Base-by-base conservation (phyloP, 1,140 invertebrate species). In the Danaus plexippus region DNA sequence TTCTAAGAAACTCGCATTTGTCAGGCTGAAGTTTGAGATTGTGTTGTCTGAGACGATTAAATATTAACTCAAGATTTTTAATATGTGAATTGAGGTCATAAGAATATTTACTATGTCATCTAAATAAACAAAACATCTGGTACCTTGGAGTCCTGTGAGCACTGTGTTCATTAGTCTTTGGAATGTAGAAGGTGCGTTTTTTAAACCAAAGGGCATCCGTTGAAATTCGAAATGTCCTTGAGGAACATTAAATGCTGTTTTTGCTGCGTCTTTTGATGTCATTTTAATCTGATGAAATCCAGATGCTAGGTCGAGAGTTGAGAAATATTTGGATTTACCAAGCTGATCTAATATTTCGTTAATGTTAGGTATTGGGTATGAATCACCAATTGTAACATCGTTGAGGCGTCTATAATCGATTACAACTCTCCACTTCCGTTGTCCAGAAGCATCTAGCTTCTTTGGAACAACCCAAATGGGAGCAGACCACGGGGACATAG, bases 141-240 rank as follows among this genome's bases (percentile, higher is more conserved):
- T 58, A 18, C 66, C 63, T 57, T 71, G 53, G 2, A 87, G 50
- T 9, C 66, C 72, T 32, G 58, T 48, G 51, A 89, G 64, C 0
- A 80, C 69, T 2, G 56, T 65, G 55, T 88, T 70, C 75, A 87
- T 82, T 32, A 79, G 42, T 55, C 78, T 52, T 64, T 88, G 78
- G 61, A 88, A 88, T n/a, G n/a, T n/a, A n/a, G n/a, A n/a, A n/a
- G n/a, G n/a, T n/a, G n/a, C n/a, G n/a, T n/a, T n/a, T n/a, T n/a
- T 73, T 79, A 5, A 66, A 52, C 78, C 52, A 84, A 82, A 8
- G 71, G n/a, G 71, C 73, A 87, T 76, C 44, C 75, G 11, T 1
- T 41, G 48, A 49, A 73, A 86, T 60, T 83, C 63, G 53, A 61
- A 85, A 58, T 77, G 79, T 5, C 84, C 83, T 18, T 60, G 65